Base-by-base conservation (phyloP, 1,140 invertebrate genomes). In the Andricus grossulariae region DNA sequence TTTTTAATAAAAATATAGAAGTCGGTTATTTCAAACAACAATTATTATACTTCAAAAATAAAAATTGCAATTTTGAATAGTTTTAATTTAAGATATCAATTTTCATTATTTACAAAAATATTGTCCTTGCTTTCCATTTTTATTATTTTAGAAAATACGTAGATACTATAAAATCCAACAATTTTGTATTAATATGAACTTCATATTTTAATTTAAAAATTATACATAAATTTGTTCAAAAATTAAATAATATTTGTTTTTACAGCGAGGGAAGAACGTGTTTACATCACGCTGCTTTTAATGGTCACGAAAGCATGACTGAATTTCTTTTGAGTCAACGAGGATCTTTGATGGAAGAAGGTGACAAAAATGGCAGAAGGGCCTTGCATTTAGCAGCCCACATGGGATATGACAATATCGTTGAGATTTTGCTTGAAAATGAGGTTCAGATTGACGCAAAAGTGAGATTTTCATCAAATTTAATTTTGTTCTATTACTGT, bases 211-310 rank as follows among this genome's bases (percentile, higher is more conserved):
- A 32, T 3, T 32, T 32, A 5, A 32, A 5, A 32, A 32, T 32
- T 2, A 5, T 32, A 32, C 5, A 32, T 32, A 32, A 32, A 15
- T 25, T 16, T 16, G 32, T 54, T 32, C 55, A 16, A 19, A 25
- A 16, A 55, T 54, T 45, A 11, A 45, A 11, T 45, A 8, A 45
- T 45, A 11, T 45, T 11, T 57, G 71, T 21, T 52, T 73, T 72
- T 79, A 13, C 73, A 85, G 87, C 75, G 90, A 91, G 18, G 94
- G 94, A 18, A 89, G 93, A 60, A 94, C 94, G 16, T 92, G 93
- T 82, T 88, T 95, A 19, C 94, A 95, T 83, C 93, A 95, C 88
- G 94, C 94, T 11, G 93, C 93, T 16, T 94, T 92, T 81, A 94
- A 94, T 84, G 94, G 93, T 10, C 93, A 94, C 79, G 80, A 86